Percentiles rank a stretch among this genome's conserved stretches.
Conservation (phyloP, 2,113 vertebrate species). For the Dendropsophus ebraccatus region DNA sequence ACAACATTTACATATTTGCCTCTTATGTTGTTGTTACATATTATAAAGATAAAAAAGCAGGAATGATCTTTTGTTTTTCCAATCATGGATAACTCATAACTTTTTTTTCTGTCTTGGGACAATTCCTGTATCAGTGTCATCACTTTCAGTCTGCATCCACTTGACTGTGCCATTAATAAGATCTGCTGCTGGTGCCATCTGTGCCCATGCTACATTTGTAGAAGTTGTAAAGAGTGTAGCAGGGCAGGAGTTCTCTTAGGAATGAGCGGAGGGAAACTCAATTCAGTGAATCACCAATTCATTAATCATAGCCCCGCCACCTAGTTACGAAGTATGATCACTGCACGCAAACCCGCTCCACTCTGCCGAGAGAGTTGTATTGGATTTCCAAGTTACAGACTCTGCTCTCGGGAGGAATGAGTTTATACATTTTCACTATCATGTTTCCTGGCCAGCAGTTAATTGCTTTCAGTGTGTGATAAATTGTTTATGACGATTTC, state of each 20-base stretch:
- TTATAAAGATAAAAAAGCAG: neutral
- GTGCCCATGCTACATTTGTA: neutral
- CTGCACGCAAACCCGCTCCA: neutral
- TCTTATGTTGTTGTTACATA: too few species aligned
- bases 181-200: neutral
- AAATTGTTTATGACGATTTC: conserved; percentile 15
- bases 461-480: conserved; percentile 40
- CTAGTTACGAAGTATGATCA: neutral
- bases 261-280: neutral
- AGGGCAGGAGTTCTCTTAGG: neutral
- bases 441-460: conserved; percentile 27
- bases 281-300: neutral
- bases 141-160: neutral
- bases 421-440: conserved; percentile 32
- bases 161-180: neutral
- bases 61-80: neutral
- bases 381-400: conserved; percentile 4
- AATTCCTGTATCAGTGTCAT: neutral
- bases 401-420: neutral
- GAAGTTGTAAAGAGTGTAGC: neutral
- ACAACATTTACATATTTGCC: too few species aligned
- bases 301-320: conserved; percentile 7
- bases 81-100: neutral
- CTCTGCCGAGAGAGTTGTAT: neutral
- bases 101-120: neutral